A percentile compares a stretch with the other conserved stretches of the same genome.
Evolutionary conservation across 1,140 invertebrate genomes (phyloP).

Genomic region (Yoshiicerus persimilis): DNA sequence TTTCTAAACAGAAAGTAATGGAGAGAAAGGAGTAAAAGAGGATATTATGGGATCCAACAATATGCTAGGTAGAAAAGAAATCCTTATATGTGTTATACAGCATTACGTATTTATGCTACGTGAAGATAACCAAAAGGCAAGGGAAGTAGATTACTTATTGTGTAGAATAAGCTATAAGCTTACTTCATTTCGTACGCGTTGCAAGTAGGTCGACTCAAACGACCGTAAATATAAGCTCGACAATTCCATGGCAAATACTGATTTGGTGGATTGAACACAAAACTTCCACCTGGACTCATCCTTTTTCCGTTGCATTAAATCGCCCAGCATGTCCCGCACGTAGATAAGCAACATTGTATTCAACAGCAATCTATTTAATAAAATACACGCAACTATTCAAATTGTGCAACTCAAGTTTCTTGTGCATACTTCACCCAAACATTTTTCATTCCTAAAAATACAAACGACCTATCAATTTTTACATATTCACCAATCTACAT

Average conservation of each 20-base stretch:
- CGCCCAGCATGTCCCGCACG: constrained; percentile 44
- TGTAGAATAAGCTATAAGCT: background rate
- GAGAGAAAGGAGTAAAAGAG: background rate
- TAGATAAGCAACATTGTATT: constrained; percentile 45
- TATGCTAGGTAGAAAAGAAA: background rate
- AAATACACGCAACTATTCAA: background rate
- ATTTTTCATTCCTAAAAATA: no score
- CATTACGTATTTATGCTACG: background rate
- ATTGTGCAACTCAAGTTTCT: background rate
- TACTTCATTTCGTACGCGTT: constrained; percentile 32
- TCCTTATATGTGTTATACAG: background rate
- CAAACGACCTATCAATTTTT: no score
- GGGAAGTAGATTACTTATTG: background rate
- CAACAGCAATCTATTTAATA: constrained; percentile 32
- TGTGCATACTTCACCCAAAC: no score
- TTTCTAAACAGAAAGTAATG: background rate
- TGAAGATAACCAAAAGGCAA: background rate
- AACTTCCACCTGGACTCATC: constrained; percentile 45
- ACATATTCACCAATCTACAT: no score
- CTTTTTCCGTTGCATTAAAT: constrained; percentile 35
- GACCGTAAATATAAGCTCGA: constrained; percentile 43
- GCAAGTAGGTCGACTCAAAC: constrained; percentile 33
- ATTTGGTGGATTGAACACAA: constrained; percentile 48
- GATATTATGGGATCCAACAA: background rate
- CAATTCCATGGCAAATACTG: constrained; percentile 47